These are phyloP conservation scores for Wiebesia pumilae DNA, from an alignment of 1,140 invertebrate species.

Conservation along the genomic window DNA sequence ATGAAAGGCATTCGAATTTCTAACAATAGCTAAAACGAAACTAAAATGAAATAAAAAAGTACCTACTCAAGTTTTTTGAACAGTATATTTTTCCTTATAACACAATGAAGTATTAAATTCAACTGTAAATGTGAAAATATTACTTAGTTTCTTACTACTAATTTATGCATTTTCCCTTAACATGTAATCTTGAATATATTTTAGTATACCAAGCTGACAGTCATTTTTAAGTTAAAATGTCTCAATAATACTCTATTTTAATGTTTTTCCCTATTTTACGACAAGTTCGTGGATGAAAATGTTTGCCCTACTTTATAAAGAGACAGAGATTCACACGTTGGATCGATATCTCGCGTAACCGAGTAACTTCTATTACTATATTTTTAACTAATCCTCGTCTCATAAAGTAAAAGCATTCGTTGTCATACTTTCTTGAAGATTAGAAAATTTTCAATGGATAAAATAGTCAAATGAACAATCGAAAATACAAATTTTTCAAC, in stretches of 20 bases:
- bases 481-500: too few relatives aligned
- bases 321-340: conserved; percentile 33
- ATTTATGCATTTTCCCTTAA: too few relatives aligned
- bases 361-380: neutral
- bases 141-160: too few relatives aligned
- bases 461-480: neutral
- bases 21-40: too few relatives aligned
- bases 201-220: neutral
- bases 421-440: neutral
- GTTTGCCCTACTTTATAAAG: conserved; percentile 29
- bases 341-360: conserved; percentile 32
- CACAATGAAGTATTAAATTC: too few relatives aligned
- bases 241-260: conserved; percentile 11
- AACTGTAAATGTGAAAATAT: too few relatives aligned
- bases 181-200: neutral
- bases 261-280: neutral
- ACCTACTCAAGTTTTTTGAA: too few relatives aligned
- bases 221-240: neutral
- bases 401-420: neutral
- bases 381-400: conserved; percentile 22
- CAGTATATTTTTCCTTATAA: too few relatives aligned
- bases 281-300: conserved; percentile 11
- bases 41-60: too few relatives aligned
- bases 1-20: too few relatives aligned
- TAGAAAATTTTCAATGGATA: neutral